phyloP scores from a whole-genome alignment of 2,888 invertebrate genomes.

The Cheilosia impressa region DNA sequence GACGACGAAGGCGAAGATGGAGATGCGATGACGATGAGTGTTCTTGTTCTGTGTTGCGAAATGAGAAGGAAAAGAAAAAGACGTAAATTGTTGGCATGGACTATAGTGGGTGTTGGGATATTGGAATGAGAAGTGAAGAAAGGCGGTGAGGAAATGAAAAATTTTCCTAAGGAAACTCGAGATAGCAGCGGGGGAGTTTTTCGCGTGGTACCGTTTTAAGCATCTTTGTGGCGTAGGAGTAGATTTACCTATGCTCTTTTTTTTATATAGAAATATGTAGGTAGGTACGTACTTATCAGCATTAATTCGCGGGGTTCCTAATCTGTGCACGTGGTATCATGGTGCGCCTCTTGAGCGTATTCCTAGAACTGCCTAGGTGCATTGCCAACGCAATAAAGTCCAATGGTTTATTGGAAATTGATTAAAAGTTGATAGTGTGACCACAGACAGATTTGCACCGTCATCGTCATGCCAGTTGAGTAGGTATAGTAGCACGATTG shows the following conservation, averaged over 20 bases:
- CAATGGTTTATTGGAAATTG: too few species aligned
- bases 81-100: slow-evolving; percentile 13
- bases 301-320: too few species aligned
- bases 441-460: too few species aligned
- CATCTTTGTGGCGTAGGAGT: slow-evolving; percentile 17
- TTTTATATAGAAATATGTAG: too few species aligned
- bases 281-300: too few species aligned
- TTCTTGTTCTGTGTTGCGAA: slow-evolving; percentile 22
- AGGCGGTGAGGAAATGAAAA: slow-evolving; percentile 54
- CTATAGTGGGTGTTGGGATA: slow-evolving; percentile 45
- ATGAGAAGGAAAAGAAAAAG: slow-evolving; percentile 20
- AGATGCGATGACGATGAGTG: slow-evolving; percentile 17
- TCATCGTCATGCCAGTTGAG: too few species aligned
- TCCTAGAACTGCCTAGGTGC: too few species aligned
- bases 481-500: too few species aligned
- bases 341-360: too few species aligned
- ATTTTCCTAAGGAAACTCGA: slow-evolving; percentile 44
- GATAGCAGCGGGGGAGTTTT: slow-evolving; percentile 32
- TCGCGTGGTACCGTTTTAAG: slow-evolving; percentile 11
- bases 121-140: slow-evolving; percentile 21
- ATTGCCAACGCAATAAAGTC: too few species aligned
- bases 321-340: too few species aligned
- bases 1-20: slow-evolving; percentile 2
- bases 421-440: too few species aligned
- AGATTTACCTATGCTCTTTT: neutral